phyloP scores from a whole-genome alignment of 2,113 vertebrate species.

The Vulpes vulpes region DNA sequence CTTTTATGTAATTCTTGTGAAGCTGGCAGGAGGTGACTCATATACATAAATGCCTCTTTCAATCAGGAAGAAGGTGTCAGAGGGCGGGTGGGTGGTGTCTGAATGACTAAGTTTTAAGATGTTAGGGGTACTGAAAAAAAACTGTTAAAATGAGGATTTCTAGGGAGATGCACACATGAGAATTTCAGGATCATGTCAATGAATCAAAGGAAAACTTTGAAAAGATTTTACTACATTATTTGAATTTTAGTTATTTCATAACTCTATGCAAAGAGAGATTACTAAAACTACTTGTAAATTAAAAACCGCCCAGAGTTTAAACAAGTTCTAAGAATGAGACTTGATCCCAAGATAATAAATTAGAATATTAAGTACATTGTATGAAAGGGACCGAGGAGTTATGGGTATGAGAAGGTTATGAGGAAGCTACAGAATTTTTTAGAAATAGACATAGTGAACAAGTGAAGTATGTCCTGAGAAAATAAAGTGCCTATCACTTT shows the following conservation, averaged over 20 bases:
- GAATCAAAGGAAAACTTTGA: conserved; percentile 43
- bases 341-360: background rate
- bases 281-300: background rate
- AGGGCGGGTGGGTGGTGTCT: conserved; percentile 66
- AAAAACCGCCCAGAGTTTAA: background rate
- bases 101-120: conserved; percentile 65
- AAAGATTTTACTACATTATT: conserved; percentile 14
- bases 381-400: background rate
- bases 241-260: conserved; percentile 10
- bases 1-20: conserved; percentile 71
- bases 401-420: background rate
- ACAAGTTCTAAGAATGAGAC: background rate
- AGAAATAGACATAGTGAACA: background rate
- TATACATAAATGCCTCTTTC: conserved; percentile 70
- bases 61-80: conserved; percentile 66
- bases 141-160: conserved; percentile 28
- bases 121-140: conserved; percentile 19
- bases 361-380: background rate
- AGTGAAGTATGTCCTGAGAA: background rate
- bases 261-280: background rate
- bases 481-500: background rate
- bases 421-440: background rate
- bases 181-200: background rate
- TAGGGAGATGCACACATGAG: background rate
- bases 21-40: conserved; percentile 73